Evolutionary conservation across 1,140 invertebrate genomes (phyloP), one percentile per base, ranked within the genome.

Genomic region (Anoplophora glabripennis): DNA sequence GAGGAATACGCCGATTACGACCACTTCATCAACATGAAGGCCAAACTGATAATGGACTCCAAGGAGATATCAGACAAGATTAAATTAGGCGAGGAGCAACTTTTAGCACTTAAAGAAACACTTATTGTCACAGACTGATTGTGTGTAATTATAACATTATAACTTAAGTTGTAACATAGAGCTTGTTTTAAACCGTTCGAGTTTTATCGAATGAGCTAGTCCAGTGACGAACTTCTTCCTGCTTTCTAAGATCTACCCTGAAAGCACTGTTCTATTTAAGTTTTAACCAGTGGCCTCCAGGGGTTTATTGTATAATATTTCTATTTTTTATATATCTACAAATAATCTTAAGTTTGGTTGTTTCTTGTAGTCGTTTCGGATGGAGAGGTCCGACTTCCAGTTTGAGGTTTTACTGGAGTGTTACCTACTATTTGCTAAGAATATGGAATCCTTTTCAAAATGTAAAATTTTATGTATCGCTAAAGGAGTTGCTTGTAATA

Each of bases 11-110:
- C 86, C 17, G 90, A 94, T 67, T 94, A 93, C 72, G 86, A 90
- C 66, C 89, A 93, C 73, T 94, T 92, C 74, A 89, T 94, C 66
- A 90, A 89, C 69, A 93, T 93, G 89, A 94, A 94, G 80, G 89
- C 89, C n/a, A 92, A 92, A 78, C 77, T 94, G 44, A 87, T 92
- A 64, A 87, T 94, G 73, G 91, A 94, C 72, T 82, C 86, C 53
- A 81, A 90, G 64, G 90, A 94, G 72, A 86, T 94, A 58, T 85
- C 89, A 63, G 92, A 94, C 72, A 92, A 92, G 77, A 91, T 95
- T 59, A 89, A 90, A 71, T 79, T 92, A 44, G 90, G 89, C 34
- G 89, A 93, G 74, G 90, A 94, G 76, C 91, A 94, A 76, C 78
- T 93, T 62, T 75, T 80, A 59, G 87, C 89, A 51, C 79, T 92